Evolutionary conservation across 2,113 vertebrate genomes (phyloP).

Genomic region (Microtus montanus): DNA sequence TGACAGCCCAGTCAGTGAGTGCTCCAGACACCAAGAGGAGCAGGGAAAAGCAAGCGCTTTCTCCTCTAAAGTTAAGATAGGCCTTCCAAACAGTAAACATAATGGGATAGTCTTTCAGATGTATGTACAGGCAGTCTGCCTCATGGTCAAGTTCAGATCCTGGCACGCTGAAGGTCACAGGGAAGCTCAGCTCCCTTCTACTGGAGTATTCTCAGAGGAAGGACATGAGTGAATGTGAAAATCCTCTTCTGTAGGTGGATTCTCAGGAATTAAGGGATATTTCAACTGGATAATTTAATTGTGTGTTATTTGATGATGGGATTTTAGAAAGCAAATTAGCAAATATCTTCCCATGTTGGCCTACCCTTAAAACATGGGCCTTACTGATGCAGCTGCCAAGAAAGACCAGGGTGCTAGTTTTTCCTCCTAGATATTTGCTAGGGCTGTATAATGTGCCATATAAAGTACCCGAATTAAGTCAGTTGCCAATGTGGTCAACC

Average conservation of each 20-base stretch:
- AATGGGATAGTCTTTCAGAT: too few relatives aligned
- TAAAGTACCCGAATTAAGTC: slow-evolving; percentile 73
- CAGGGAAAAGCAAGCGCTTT: too few relatives aligned
- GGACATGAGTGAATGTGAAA: slow-evolving; percentile 33
- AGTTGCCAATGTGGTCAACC: slow-evolving; percentile 76
- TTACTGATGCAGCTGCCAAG: slow-evolving; percentile 67
- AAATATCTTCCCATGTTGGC: slow-evolving; percentile 53
- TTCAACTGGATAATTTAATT: slow-evolving; percentile 28
- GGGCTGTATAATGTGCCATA: slow-evolving; percentile 66
- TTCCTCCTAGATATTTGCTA: slow-evolving; percentile 56
- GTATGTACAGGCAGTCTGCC: too few relatives aligned
- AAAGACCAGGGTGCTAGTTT: slow-evolving; percentile 73
- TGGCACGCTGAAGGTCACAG: background rate
- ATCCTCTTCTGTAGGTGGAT: slow-evolving; percentile 47
- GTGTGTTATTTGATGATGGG: background rate
- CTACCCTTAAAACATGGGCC: slow-evolving; percentile 50
- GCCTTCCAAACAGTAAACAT: background rate
- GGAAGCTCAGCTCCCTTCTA: slow-evolving; percentile 37
- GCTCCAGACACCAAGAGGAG: background rate
- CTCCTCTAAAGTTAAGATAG: too few relatives aligned
- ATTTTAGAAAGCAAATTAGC: slow-evolving; percentile 50
- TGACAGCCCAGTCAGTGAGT: background rate
- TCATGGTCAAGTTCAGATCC: background rate
- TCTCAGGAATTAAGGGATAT: slow-evolving; percentile 79
- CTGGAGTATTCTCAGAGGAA: background rate